phyloP scores from a whole-genome alignment of 2,797 vertebrate species.

The Odontamblyopus rebecca region DNA sequence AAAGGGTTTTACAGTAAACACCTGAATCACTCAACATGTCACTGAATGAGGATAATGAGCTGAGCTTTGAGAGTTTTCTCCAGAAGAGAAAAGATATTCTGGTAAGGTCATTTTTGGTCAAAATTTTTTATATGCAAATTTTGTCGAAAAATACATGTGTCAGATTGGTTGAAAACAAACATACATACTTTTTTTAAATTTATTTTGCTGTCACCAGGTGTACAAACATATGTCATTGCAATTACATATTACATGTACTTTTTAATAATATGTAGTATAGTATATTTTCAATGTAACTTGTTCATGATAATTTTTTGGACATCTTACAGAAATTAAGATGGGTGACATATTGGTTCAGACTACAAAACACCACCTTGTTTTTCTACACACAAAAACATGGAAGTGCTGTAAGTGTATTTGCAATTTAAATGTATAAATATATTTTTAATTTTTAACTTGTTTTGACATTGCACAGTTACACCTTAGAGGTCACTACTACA shows the following conservation, averaged over 20 bases:
- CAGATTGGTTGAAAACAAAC: no score
- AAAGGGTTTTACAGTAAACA: neutral
- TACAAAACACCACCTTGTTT: slow-evolving; percentile 74
- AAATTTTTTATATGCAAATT: no score
- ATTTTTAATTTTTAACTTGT: neutral
- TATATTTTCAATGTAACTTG: neutral
- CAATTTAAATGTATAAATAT: neutral
- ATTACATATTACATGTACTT: no score
- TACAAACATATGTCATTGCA: no score
- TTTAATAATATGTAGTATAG: no score
- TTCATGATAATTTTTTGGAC: neutral
- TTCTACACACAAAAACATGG: slow-evolving; percentile 75
- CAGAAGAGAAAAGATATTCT: slow-evolving; percentile 78
- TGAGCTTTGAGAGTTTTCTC: slow-evolving; percentile 74
- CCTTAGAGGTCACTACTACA: slow-evolving; percentile 73
- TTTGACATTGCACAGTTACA: slow-evolving; percentile 51
- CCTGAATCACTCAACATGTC: slow-evolving; percentile 57
- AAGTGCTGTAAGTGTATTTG: slow-evolving; percentile 58
- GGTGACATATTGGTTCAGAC: slow-evolving; percentile 77
- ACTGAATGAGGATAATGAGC: slow-evolving; percentile 3
- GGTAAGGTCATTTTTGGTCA: slow-evolving; percentile 48
- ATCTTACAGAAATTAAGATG: slow-evolving; percentile 70
- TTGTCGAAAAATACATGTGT: no score
- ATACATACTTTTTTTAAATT: no score
- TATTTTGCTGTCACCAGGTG: no score